These are phyloP conservation scores for silkworm (Bombyx mori) DNA, from an alignment of 1,140 invertebrate genomes.

Conservation along the genomic window ASM3026992v2 NC_085121.1:9803001-9803500, in stretches of 20 bases:
- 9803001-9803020: slow-evolving; percentile 11
- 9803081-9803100: too few relatives aligned
- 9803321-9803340: slow-evolving; percentile 3
- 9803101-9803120: too few relatives aligned
- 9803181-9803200: too few relatives aligned
- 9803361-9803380: not conserved
- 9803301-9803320: not conserved
- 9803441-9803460: too few relatives aligned
- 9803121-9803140: too few relatives aligned
- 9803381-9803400: not conserved
- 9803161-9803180: too few relatives aligned
- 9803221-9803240: not conserved
- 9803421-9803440: not conserved
- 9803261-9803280: not conserved
- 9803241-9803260: not conserved
- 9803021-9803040: slow-evolving; percentile 1
- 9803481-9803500: too few relatives aligned
- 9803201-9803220: too few relatives aligned
- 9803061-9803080: too few relatives aligned
- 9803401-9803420: not conserved
- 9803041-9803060: too few relatives aligned
- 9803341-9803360: slow-evolving; percentile 1
- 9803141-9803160: too few relatives aligned
- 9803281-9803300: not conserved
- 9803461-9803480: too few relatives aligned